Evolutionary conservation across 2,888 invertebrate species (phyloP), one percentile per base, ranked within the genome.

Genomic region (Apotomis capreana): DNA sequence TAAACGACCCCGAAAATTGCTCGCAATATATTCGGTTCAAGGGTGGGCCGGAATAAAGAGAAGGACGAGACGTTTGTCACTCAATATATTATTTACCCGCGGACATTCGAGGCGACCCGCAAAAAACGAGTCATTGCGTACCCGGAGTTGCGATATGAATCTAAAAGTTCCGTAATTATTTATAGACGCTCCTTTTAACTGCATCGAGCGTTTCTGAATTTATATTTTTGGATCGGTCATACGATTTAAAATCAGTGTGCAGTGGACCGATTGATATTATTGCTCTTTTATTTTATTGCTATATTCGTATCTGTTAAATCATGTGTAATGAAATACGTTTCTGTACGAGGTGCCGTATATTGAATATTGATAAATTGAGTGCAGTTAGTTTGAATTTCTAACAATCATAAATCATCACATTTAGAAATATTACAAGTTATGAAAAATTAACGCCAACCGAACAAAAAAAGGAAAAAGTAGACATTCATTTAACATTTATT

Each of bases 1-100:
- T 84, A 88, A 89, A 90, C 87, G 89, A 89, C 82, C 86, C 89
- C 87, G 88, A 90, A 91, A 91, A 91, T 91, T 89, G 88, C 86
- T 80, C 78, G 85, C 90, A 90, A 91, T 91, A 90, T 92, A 90
- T 90, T 87, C 85, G 84, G 87, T 90, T 90, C 89, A 87, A 87
- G 89, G 88, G 88, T 90, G 88, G 89, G 89, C 89, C 87, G 81
- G 87, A 88, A 88, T 87, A 87, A 88, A 89, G 87, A 86, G 83
- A 59, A 68, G 81, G 87, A 85, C 84, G 84, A 84, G 83, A 85
- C 87, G 86, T 88, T 90, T 89, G 88, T 89, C 90, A 90, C 88
- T 88, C 87, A 84, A 86, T 90, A 84, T 89, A 89, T 89, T 89
- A 88, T 89, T 90, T 88, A 88, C 83, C 82, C 83, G 79, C 82